Percentiles rank a stretch among this genome's conserved stretches.
Conservation (phyloP, 2,888 invertebrate species). For the Macrostomum cliftonense region DNA sequence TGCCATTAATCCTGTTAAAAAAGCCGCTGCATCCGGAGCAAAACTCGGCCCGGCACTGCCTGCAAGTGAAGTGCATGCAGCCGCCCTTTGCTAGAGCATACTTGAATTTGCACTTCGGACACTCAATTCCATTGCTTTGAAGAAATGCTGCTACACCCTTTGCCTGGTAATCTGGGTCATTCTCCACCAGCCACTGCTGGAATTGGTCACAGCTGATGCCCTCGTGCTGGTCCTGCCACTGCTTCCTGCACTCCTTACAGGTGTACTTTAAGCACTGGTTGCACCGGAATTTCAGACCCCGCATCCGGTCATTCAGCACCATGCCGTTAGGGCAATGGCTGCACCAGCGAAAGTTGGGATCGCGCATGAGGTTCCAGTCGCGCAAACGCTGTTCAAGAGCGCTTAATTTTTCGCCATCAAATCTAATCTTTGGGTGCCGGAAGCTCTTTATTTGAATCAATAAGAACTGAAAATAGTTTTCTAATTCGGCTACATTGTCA, state of each 20-base stretch:
- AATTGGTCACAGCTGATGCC: constrained; percentile 67
- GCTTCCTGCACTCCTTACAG: constrained; percentile 8
- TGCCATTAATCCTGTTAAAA: too few relatives aligned
- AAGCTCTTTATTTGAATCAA: too few relatives aligned
- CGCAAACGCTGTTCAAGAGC: constrained; percentile 73
- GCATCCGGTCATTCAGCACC: too few relatives aligned
- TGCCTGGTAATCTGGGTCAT: constrained; percentile 68
- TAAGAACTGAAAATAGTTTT: constrained; percentile 72
- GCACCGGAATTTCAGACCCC: too few relatives aligned
- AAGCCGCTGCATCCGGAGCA: constrained; percentile 65
- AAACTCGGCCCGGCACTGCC: constrained; percentile 77
- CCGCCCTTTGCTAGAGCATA: constrained; percentile 77
- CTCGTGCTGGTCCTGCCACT: constrained; percentile 83
- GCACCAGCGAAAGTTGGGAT: constrained; percentile 88
- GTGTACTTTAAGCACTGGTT: too few relatives aligned
- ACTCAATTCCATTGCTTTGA: constrained; percentile 60
- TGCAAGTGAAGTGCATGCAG: constrained; percentile 90
- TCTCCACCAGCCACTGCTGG: constrained; percentile 63
- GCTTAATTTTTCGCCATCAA: constrained; percentile 62
- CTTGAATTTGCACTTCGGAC: constrained; percentile 74
- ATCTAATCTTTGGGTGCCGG: constrained; percentile 13
- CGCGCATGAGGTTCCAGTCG: constrained; percentile 70
- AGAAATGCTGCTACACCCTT: constrained; percentile 67
- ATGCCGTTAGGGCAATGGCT: constrained; percentile 42
- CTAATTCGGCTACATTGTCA: constrained; percentile 52